Percentiles rank a stretch among this genome's conserved stretches.
These are phyloP conservation scores for Montipora cactus DNA, from an alignment of 64 coral and sea anemone genomes.

Conservation along the genomic window DNA sequence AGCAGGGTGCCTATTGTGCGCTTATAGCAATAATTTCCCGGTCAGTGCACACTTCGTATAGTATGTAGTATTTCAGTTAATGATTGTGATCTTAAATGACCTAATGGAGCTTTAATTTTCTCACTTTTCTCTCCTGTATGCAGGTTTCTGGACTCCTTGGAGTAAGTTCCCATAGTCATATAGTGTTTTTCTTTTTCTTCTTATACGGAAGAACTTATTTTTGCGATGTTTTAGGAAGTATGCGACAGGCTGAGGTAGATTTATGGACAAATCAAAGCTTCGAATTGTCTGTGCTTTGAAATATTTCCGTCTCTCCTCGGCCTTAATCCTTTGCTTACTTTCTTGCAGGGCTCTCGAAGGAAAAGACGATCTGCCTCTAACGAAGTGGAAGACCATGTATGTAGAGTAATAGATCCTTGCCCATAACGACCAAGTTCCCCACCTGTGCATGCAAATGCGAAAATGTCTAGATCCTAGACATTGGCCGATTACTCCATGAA, in stretches of 20 bases:
- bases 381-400: conserved; percentile 23
- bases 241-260: too few species aligned
- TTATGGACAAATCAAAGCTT: neutral
- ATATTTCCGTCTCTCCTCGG: neutral
- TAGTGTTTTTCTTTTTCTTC: too few species aligned
- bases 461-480: too few species aligned
- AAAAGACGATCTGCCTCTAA: conserved; percentile 27
- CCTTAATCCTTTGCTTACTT: neutral
- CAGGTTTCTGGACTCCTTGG: conserved; percentile 28
- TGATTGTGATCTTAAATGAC: neutral
- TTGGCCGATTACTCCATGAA: too few species aligned
- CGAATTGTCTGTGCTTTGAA: neutral
- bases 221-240: too few species aligned
- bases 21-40: too few species aligned
- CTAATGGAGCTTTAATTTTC: neutral
- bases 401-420: neutral
- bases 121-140: neutral
- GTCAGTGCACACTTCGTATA: too few species aligned
- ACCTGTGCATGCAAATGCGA: neutral
- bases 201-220: too few species aligned
- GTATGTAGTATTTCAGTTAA: neutral
- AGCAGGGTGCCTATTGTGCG: too few species aligned
- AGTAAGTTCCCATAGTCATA: neutral
- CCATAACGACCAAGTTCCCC: neutral
- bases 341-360: conserved; percentile 3